Evolutionary conservation across 2,888 invertebrate genomes (phyloP).

Genomic region (Drosophila algonquin): DNA sequence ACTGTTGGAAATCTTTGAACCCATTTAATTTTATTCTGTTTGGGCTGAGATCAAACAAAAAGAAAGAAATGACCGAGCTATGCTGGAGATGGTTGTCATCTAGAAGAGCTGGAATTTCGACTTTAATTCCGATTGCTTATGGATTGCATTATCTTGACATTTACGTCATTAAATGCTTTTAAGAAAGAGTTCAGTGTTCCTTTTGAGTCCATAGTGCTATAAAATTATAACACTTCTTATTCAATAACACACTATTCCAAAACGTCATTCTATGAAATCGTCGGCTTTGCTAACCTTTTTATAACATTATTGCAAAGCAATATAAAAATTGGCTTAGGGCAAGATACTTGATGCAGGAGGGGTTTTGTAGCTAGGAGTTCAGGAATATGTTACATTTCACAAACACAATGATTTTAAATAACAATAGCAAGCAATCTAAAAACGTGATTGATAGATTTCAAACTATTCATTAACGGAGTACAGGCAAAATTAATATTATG

Average conservation of each 20-base stretch:
- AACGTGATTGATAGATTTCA: background rate
- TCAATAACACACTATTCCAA: background rate
- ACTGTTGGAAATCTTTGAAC: no score
- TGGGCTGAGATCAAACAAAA: background rate
- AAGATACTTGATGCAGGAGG: background rate
- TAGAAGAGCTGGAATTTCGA: background rate
- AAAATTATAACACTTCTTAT: background rate
- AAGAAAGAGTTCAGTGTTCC: background rate
- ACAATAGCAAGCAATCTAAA: background rate
- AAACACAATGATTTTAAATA: background rate
- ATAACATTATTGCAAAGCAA: background rate
- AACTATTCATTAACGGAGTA: background rate
- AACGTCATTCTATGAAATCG: background rate
- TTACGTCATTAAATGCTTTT: background rate
- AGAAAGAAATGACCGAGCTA: background rate
- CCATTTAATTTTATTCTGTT: no score
- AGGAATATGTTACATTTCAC: background rate
- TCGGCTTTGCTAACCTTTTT: background rate
- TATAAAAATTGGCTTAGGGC: background rate
- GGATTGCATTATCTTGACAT: background rate
- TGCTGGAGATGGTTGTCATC: background rate
- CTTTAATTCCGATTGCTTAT: background rate
- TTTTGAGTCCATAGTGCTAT: background rate
- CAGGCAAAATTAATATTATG: no score
- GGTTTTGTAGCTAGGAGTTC: background rate